Base-by-base conservation (phyloP, 92 coral and sea anemone species). In the Ricordea florida region DNA sequence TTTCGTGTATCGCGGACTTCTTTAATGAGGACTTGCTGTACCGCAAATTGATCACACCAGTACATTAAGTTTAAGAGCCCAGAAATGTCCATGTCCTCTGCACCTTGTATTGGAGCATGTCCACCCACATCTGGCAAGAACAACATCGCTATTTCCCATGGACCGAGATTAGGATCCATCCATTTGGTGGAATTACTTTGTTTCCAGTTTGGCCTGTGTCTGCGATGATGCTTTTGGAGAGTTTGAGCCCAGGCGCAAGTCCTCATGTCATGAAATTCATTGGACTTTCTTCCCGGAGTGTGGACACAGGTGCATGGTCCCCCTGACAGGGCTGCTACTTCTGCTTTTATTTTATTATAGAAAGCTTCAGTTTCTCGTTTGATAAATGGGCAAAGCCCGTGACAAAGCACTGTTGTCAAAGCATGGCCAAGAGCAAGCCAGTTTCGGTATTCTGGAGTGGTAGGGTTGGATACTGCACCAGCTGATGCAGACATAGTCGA, bases 371-470 rank as follows among this genome's bases (percentile, higher is more conserved):
- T 67, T 38, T 82, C 66, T 35, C 48, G 66, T 9, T 81, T 64
- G 17, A 89, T 78, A 60, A 72, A 91, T 23, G 93, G 66, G 11
- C 92, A 81, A 3, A 90, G 61, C 5, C 96, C 93, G 3, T 32
- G 57, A 44, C 93, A 72, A 22, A 86, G 53, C 26, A 74, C 32
- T 3, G 76, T 69, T 21, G 61, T 28, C 26, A 93, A 61, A 13
- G 91, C 91, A 42, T 84, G 85, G 0, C 98, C 98, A 43, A 93
- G 93, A 35, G 96, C 85, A 6, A 93, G 81, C 98, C 98, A 93
- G 65, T 93, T 92, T 69, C 78, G 74, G 84, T 87, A 90, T 35
- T 71, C 84, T 8, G 79, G 67, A 5, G 36, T 72, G 0, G 34
- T 23, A 0, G 57, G 57, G 25, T 57, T 55, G 0, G 50, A 17